phyloP scores from a whole-genome alignment of 2,797 vertebrate genomes.

The Miichthys miiuy region DNA sequence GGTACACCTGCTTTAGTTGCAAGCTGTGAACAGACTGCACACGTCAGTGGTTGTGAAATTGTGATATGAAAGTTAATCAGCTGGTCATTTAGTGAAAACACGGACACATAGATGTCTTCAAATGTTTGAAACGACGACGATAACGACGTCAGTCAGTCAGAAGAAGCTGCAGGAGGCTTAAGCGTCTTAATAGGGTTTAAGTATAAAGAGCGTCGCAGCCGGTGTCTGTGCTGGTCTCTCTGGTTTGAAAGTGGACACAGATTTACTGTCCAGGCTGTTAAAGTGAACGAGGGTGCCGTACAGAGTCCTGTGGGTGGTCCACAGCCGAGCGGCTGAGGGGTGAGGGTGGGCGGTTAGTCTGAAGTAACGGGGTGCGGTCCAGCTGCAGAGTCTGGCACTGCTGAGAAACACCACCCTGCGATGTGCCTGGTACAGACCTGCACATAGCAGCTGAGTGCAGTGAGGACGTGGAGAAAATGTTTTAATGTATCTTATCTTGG shows the following conservation, averaged over 20 bases:
- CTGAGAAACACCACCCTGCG: conserved; percentile 11
- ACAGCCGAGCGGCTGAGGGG: neutral
- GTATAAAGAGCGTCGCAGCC: conserved; percentile 38
- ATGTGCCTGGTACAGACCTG: conserved; percentile 14
- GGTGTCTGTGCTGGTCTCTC: conserved; percentile 22
- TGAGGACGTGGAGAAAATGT: neutral
- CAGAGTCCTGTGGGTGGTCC: conserved; percentile 57
- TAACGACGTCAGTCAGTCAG: neutral
- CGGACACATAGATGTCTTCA: neutral
- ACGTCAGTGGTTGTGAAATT: conserved; percentile 12
- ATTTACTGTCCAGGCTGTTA: conserved; percentile 38
- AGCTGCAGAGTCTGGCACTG: conserved; percentile 43
- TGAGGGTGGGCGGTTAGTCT: conserved; percentile 23
- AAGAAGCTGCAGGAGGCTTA: conserved; percentile 15
- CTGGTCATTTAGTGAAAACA: conserved; percentile 6
- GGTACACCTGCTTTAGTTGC: conserved; percentile 31
- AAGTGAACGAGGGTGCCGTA: conserved; percentile 16
- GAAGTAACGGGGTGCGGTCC: conserved; percentile 51
- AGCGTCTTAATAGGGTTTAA: conserved; percentile 46
- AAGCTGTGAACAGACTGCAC: neutral
- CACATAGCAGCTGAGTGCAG: neutral
- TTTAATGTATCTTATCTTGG: conserved; percentile 8
- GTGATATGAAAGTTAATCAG: conserved; percentile 22
- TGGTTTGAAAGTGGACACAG: conserved; percentile 32
- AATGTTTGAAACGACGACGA: neutral